These are phyloP conservation scores for Drepanosiphum platanoidis DNA, from an alignment of 2,888 invertebrate species.

Conservation along the genomic window DNA sequence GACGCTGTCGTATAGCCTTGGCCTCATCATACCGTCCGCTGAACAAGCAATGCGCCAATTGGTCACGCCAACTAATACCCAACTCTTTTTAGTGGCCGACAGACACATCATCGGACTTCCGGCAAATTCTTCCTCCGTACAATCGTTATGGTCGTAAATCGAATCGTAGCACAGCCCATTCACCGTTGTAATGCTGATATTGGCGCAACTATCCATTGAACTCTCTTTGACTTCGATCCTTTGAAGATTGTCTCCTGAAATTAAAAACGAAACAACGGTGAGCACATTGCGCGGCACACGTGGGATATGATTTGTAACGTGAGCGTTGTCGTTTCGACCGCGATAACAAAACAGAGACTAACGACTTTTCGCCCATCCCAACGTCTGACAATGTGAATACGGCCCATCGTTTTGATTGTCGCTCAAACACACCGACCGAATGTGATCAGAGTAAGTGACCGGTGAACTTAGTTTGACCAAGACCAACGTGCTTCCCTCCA, in stretches of 20 bases:
- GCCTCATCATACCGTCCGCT: constrained; percentile 76
- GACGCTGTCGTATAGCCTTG: constrained; percentile 84
- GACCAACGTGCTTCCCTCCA: constrained; percentile 87
- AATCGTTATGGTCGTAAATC: constrained; percentile 81
- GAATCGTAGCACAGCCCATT: constrained; percentile 87
- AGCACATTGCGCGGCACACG: background rate
- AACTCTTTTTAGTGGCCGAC: constrained; percentile 76
- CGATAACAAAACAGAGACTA: too few relatives aligned
- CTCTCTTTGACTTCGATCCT: constrained; percentile 81
- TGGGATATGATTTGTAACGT: background rate
- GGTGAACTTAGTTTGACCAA: constrained; percentile 82
- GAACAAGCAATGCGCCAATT: constrained; percentile 89
- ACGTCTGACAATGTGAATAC: constrained; percentile 77
- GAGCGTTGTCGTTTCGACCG: background rate
- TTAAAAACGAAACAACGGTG: background rate
- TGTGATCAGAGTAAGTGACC: constrained; percentile 81
- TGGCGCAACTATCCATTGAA: constrained; percentile 84
- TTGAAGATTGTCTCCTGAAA: constrained; percentile 77
- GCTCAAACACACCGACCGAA: constrained; percentile 83
- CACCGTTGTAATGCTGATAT: constrained; percentile 83
- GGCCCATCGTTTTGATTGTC: constrained; percentile 70
- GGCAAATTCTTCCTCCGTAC: constrained; percentile 90
- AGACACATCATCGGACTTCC: constrained; percentile 88
- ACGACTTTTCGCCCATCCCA: constrained; percentile 87
- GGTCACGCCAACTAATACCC: constrained; percentile 83